Conservation (phyloP, 2,113 vertebrate species). For the Azemiops feae region DNA sequence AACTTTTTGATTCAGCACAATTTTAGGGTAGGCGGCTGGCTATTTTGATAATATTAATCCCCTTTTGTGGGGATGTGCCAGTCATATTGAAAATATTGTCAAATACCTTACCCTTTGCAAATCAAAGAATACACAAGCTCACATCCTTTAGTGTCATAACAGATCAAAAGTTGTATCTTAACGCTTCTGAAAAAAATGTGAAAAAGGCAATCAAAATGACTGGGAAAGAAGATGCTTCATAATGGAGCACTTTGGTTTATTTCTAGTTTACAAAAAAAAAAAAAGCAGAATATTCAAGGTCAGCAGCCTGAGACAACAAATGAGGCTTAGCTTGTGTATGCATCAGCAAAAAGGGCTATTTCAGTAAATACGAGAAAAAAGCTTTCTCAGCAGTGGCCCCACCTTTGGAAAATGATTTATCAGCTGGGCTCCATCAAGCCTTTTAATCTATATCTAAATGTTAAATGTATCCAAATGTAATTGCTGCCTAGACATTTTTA, state of each 20-base stretch:
- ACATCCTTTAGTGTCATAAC: not conserved
- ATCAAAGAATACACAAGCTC: not conserved
- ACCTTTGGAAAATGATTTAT: not conserved
- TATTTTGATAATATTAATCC: constrained; percentile 14
- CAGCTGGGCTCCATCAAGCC: not conserved
- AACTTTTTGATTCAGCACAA: constrained; percentile 9
- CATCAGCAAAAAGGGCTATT: not conserved
- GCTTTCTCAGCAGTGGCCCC: not conserved
- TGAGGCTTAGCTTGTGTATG: not conserved
- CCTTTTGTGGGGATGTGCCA: not conserved
- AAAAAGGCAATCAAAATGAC: not conserved
- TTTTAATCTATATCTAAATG: not conserved
- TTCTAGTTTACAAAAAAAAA: not conserved
- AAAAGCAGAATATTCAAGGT: not conserved
- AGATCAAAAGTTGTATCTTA: not conserved
- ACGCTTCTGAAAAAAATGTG: not conserved
- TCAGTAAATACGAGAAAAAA: not conserved
- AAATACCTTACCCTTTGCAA: not conserved
- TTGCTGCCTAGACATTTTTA: not conserved
- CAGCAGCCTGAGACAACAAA: not conserved
- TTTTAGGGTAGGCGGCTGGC: not conserved
- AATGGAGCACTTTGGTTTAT: not conserved
- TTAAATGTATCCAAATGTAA: not conserved
- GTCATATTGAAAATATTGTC: not conserved
- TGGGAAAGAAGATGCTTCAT: not conserved